Evolutionary conservation across 2,113 vertebrate genomes (phyloP).

Genomic region (Pedionomus torquatus): DNA sequence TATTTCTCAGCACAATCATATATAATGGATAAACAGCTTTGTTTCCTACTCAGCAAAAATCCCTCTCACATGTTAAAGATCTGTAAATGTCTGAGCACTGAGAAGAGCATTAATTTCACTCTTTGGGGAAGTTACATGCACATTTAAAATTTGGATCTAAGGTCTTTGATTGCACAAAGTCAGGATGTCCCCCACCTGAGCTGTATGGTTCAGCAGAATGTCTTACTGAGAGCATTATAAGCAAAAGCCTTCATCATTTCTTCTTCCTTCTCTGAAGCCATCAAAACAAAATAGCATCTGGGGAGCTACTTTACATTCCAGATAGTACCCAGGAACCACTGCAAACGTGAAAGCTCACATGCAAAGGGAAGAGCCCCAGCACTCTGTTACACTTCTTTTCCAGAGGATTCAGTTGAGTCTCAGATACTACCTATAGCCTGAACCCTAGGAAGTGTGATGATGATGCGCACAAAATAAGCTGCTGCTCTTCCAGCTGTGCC

Average conservation of each 20-base stretch:
- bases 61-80: neutral
- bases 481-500: neutral
- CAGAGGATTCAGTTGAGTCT: neutral
- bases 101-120: neutral
- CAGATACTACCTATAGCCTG: neutral
- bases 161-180: neutral
- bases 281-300: neutral
- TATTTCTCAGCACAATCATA: neutral
- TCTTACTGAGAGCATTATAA: neutral
- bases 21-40: neutral
- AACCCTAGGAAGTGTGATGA: fast-evolving
- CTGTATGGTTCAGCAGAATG: neutral
- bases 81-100: neutral
- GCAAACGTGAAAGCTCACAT: neutral
- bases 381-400: neutral
- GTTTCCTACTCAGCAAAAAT: neutral
- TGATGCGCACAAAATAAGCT: neutral
- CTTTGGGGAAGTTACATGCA: neutral
- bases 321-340: neutral
- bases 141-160: neutral
- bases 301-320: neutral
- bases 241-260: neutral
- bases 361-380: neutral
- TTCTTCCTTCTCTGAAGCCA: neutral
- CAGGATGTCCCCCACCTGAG: neutral